A percentile compares a stretch with the other conserved stretches of the same genome.
Evolutionary conservation across 2,888 invertebrate genomes (phyloP).

Genomic region (Anticlea derivata): DNA sequence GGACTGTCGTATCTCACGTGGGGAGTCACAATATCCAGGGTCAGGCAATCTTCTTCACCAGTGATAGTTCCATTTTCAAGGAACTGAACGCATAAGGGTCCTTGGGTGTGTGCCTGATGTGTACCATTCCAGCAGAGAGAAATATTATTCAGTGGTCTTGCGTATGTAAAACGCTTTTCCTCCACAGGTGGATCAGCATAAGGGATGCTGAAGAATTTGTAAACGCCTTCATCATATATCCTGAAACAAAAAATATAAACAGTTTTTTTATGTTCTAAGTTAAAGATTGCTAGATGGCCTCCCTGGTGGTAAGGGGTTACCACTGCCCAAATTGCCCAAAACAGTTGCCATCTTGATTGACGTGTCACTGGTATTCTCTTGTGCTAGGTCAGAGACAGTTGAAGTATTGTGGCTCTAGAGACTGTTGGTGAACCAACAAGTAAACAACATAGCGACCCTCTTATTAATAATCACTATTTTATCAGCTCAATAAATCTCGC

Average conservation of each 20-base stretch:
- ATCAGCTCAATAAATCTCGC: no score
- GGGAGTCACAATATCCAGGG: constrained; percentile 92
- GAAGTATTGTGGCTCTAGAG: no score
- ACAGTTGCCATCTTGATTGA: no score
- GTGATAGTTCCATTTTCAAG: constrained; percentile 85
- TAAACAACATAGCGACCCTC: no score
- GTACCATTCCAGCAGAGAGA: constrained; percentile 92
- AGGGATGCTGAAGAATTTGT: constrained; percentile 92
- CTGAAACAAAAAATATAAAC: constrained; percentile 61
- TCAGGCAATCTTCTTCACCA: constrained; percentile 93
- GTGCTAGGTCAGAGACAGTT: no score
- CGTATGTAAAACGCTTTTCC: constrained; percentile 88
- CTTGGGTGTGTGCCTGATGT: constrained; percentile 86
- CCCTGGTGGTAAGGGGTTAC: no score
- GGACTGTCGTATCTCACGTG: constrained; percentile 91
- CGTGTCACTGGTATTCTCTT: no score
- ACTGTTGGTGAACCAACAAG: no score
- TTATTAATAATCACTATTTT: no score
- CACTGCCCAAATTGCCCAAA: no score
- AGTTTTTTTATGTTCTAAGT: no score
- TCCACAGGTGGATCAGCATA: constrained; percentile 90
- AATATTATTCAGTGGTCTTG: constrained; percentile 86
- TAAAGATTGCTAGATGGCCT: no score
- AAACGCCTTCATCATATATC: constrained; percentile 89
- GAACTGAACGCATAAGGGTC: constrained; percentile 88